Evolutionary conservation across 2,797 vertebrate genomes (phyloP).

Genomic region (Aratinga solstitialis): DNA sequence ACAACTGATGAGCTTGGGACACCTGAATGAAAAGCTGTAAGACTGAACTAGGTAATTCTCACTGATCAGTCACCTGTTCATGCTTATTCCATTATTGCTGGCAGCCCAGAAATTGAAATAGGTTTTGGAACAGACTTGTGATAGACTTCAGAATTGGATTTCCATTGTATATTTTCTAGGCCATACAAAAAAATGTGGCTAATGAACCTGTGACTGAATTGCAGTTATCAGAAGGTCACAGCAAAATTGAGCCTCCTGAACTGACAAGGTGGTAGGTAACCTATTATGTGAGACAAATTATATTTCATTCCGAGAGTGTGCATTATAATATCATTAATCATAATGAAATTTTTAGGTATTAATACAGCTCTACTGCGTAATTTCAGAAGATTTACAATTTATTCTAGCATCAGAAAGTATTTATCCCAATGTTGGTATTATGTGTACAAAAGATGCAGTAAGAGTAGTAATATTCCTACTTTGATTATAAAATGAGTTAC

Average conservation of each 20-base stretch:
- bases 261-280: background rate
- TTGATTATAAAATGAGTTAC: background rate
- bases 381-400: background rate
- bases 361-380: background rate
- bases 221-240: background rate
- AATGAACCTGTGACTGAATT: background rate
- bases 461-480: background rate
- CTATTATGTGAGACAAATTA: background rate
- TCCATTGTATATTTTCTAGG: background rate
- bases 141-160: background rate
- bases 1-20: background rate
- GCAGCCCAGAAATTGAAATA: background rate
- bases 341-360: background rate
- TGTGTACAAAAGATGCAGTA: background rate
- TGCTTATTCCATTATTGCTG: background rate
- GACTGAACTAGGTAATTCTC: background rate
- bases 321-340: constrained; percentile 1
- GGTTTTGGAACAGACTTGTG: background rate
- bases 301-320: background rate
- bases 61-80: background rate
- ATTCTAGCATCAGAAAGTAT: background rate
- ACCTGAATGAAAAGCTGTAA: background rate
- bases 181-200: background rate
- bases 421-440: background rate
- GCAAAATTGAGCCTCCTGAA: background rate